These are phyloP conservation scores for Hydrochoerus hydrochaeris DNA, from an alignment of 2,113 vertebrate genomes.

Conservation along the genomic window DNA sequence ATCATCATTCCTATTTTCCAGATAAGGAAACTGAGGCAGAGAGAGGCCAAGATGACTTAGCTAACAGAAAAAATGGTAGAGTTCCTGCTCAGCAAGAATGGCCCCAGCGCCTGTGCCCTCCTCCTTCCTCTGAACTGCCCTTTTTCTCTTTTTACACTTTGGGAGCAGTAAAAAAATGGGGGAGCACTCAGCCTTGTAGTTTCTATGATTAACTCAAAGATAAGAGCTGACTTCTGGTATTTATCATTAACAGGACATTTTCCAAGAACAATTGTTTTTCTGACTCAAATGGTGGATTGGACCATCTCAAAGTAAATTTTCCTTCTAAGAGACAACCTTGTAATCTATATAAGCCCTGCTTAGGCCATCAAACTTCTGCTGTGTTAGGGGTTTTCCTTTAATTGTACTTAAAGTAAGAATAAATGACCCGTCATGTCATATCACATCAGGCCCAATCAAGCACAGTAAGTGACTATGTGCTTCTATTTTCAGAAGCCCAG, in stretches of 20 bases:
- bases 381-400: slow-evolving; percentile 16
- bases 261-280: slow-evolving; percentile 62
- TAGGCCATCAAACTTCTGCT: slow-evolving; percentile 42
- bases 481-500: slow-evolving; percentile 39
- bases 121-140: not conserved
- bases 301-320: slow-evolving; percentile 60
- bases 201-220: slow-evolving; percentile 57
- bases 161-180: slow-evolving; percentile 17
- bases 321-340: slow-evolving; percentile 54
- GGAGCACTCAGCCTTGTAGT: slow-evolving; percentile 43
- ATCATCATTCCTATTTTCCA: not conserved
- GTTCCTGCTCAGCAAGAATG: not conserved
- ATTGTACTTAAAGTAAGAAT: slow-evolving; percentile 52
- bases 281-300: not conserved
- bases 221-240: slow-evolving; percentile 56
- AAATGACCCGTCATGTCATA: not conserved
- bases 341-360: slow-evolving; percentile 27
- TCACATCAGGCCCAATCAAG: not conserved
- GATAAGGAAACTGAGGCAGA: not conserved
- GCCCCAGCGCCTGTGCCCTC: not conserved
- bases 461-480: slow-evolving; percentile 15
- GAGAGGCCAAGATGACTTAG: not conserved
- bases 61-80: not conserved
- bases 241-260: slow-evolving; percentile 69
- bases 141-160: not conserved